Percentiles rank a stretch among this genome's conserved stretches.
Conservation (phyloP, 92 coral and sea anemone species). For the Palythoa grandiflora region DNA sequence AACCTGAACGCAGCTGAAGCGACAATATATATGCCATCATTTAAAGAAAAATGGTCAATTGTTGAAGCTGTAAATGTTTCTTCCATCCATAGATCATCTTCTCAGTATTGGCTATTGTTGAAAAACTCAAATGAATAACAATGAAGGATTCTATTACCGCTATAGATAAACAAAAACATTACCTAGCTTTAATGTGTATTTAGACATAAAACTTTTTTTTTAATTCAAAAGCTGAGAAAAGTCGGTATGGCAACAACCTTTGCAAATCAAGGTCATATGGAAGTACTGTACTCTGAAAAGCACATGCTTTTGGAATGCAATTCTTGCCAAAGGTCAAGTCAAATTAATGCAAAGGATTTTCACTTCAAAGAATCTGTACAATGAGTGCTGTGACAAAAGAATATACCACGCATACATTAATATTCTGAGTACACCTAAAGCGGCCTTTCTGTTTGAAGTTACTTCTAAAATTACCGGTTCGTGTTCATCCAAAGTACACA, state of each 20-base stretch:
- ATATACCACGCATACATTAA: constrained; percentile 9
- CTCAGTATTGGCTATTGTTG: not conserved
- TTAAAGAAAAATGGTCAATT: not conserved
- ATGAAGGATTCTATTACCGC: not conserved
- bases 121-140: not conserved
- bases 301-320: constrained; percentile 22
- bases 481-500: not conserved
- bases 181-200: not conserved
- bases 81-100: too few relatives aligned
- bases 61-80: not conserved
- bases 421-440: not conserved
- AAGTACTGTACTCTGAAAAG: not conserved
- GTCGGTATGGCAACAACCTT: not conserved
- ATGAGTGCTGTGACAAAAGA: constrained; percentile 3
- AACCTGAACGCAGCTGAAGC: too few relatives aligned
- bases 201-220: not conserved
- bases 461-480: not conserved
- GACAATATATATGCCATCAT: too few relatives aligned
- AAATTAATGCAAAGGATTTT: constrained; percentile 17
- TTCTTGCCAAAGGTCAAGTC: not conserved
- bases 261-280: not conserved
- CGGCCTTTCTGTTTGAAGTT: not conserved
- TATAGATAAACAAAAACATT: not conserved
- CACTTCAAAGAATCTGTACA: not conserved
- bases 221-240: not conserved